A percentile compares a stretch with the other conserved stretches of the same genome.
Conservation (phyloP, 1,140 invertebrate genomes). For the Dendroctonus valens region DNA sequence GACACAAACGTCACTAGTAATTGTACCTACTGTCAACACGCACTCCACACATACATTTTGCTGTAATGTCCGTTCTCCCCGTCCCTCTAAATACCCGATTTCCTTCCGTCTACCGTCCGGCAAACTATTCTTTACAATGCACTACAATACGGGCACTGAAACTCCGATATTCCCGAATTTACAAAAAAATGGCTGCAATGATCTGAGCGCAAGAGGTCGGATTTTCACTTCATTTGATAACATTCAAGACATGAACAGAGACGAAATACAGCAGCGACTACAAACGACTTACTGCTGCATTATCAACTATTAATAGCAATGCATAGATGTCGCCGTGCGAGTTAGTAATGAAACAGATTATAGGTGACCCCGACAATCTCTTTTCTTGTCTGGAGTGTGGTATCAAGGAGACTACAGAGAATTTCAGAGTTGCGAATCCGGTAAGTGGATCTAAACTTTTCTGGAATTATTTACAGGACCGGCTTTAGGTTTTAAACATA, state of each 20-base stretch:
- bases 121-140: no score
- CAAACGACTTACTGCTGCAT: slow-evolving; percentile 8
- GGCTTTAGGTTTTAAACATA: no score
- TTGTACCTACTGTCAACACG: slow-evolving; percentile 42
- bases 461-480: no score
- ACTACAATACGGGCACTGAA: neutral
- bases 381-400: no score
- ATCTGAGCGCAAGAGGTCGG: slow-evolving; percentile 32
- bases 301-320: neutral
- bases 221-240: slow-evolving; percentile 45
- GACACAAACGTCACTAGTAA: slow-evolving; percentile 37
- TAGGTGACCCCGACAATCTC: no score
- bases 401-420: no score
- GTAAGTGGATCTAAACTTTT: no score
- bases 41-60: slow-evolving; percentile 38
- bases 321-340: no score
- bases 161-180: neutral
- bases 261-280: slow-evolving; percentile 2
- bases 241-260: slow-evolving; percentile 26
- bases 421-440: no score
- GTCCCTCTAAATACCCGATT: no score
- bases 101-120: no score
- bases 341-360: no score
- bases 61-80: neutral
- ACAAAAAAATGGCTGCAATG: slow-evolving; percentile 46